Evolutionary conservation across 2,888 invertebrate genomes (phyloP).

Genomic region (Drosophila affinis): DNA sequence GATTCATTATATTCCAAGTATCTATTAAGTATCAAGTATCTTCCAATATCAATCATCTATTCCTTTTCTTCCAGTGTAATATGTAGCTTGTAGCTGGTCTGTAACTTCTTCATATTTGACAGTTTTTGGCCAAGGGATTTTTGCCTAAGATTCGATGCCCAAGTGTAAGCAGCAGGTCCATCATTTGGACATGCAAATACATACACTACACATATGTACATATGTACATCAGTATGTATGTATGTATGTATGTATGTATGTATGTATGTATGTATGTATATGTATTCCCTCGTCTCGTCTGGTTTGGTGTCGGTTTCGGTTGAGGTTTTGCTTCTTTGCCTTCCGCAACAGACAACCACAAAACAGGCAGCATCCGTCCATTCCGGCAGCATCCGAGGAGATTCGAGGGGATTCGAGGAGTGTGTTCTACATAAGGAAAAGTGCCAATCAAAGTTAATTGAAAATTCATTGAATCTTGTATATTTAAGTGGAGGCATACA

Average conservation of each 20-base stretch:
- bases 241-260: constrained; percentile 5
- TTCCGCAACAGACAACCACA: constrained; percentile 41
- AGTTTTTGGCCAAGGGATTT: constrained; percentile 45
- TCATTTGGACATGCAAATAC: constrained; percentile 24
- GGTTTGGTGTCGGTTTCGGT: constrained; percentile 5
- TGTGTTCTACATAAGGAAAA: constrained; percentile 61
- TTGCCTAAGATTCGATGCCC: constrained; percentile 40
- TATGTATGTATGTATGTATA: background rate
- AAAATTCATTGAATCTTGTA: constrained; percentile 79
- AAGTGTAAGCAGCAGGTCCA: constrained; percentile 22
- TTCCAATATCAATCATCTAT: background rate
- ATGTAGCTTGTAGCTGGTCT: background rate
- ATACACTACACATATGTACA: background rate
- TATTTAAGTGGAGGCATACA: constrained; percentile 71
- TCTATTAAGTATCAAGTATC: too few relatives aligned
- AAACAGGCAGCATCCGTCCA: constrained; percentile 16
- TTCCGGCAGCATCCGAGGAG: too few relatives aligned
- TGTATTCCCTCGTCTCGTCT: constrained; percentile 33
- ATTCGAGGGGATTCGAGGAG: constrained; percentile 5
- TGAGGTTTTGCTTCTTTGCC: constrained; percentile 24
- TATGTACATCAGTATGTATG: background rate
- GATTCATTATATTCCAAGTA: background rate
- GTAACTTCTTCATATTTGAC: constrained; percentile 3
- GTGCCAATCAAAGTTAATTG: constrained; percentile 78
- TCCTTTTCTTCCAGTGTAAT: too few relatives aligned